Base-by-base conservation (phyloP, 2,113 vertebrate genomes). In the Lontra canadensis region DNA sequence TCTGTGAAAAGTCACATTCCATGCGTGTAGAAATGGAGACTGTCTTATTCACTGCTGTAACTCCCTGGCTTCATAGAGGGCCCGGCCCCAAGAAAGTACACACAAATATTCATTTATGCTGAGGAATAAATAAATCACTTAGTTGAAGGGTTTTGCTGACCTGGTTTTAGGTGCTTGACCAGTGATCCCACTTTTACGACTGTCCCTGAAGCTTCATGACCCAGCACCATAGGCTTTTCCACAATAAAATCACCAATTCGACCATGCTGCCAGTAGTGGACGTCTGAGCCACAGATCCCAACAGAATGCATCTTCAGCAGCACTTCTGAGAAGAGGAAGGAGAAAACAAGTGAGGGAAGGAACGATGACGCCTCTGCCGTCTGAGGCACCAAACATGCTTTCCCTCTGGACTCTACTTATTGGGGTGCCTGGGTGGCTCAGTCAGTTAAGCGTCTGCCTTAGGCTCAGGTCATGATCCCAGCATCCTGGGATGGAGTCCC, bases 271-370 rank as follows among this genome's bases (percentile, higher is more conserved):
- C 99, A 99, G 97, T 99, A 99, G 98, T 99, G 99, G 83, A 99
- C 99, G 0, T 99, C 99, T 0, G 99, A 99, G 3, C 99, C 99
- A 0, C 99, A 99, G 97, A 99, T 99, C 39, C 99, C 99, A 3
- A 99, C 99, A 0, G 99, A 99, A 98, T 99, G 99, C 99, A 99
- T 99, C 98, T 98, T 99, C 55, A 99, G 98, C 36, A 99, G 98
- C 15, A 99, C 99, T 63, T 99, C 99, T 99, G 97, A 57, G 59
- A 96, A 76, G 36, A 97, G 57, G 34, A 81, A 61, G 29, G 44
- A 83, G n/a, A 79, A 96, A 65, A 88, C 13, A 87, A 36, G 12
- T 93, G 90, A 97, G 71, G 61, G 39, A 82, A 9, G 23, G 52
- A 85, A 63, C 0, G 6, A 63, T 0, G 11, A 5, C 0, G 6